These are phyloP conservation scores for Elachura formosa DNA, from an alignment of 2,113 vertebrate genomes.

Conservation along the genomic window DNA sequence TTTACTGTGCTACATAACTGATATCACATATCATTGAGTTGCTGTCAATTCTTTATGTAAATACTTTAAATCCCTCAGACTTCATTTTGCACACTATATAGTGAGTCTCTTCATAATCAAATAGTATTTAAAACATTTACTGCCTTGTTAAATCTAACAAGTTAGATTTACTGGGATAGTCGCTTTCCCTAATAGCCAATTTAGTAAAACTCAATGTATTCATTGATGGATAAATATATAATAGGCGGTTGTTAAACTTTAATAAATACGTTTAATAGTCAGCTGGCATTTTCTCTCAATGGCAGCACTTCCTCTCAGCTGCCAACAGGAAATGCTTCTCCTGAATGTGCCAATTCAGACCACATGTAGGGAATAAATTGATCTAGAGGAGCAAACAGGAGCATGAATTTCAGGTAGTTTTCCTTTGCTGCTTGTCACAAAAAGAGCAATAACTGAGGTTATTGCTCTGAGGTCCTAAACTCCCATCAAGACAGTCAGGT, in stretches of 20 bases:
- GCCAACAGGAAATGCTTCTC: slow-evolving; percentile 43
- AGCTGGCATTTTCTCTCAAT: background rate
- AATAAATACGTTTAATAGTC: slow-evolving; percentile 45
- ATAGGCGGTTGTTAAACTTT: slow-evolving; percentile 1
- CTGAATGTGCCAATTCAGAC: slow-evolving; percentile 35
- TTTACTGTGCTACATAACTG: background rate
- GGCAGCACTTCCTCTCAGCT: slow-evolving; percentile 2
- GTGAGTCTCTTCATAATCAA: slow-evolving; percentile 36
- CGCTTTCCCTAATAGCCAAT: slow-evolving; percentile 54
- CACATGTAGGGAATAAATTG: background rate
- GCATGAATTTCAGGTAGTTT: background rate
- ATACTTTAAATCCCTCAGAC: background rate
- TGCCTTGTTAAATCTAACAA: slow-evolving; percentile 60
- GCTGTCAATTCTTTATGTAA: slow-evolving; percentile 6
- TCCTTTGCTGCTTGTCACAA: background rate
- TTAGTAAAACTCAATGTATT: slow-evolving; percentile 40
- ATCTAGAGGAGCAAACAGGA: background rate
- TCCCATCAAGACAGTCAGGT: background rate
- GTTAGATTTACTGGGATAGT: slow-evolving; percentile 44
- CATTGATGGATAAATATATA: slow-evolving; percentile 21
- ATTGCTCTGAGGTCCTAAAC: background rate
- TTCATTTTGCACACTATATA: background rate
- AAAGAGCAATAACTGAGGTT: background rate
- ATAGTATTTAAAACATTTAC: slow-evolving; percentile 46
- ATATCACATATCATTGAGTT: background rate